Evolutionary conservation across 1,140 invertebrate species (phyloP), one percentile per base, ranked within the genome.

Genomic region (Lasioglossum baleicum): DNA sequence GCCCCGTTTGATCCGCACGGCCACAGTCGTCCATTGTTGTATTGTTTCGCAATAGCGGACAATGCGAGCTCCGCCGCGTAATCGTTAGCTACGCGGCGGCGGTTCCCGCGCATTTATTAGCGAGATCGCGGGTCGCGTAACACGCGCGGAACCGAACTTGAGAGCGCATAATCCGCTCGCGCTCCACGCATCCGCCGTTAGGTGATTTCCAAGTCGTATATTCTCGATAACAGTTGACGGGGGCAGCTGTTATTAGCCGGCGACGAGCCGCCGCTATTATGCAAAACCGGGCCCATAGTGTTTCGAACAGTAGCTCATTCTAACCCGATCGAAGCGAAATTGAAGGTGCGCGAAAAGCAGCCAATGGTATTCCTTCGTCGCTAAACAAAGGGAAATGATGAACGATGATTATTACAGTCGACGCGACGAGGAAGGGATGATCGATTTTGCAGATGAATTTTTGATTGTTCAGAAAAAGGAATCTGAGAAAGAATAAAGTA

Each of bases 21-120:
- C 22, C 11, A 40, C 31, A 7, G 56, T 7, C 40, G 44, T 22
- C 76, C 44, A 73, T 79, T 79, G 76, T 79, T 44, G n/a, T 44
- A 79, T 73, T 79, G 76, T 73, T 73, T 66, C 61, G 48, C 13
- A 73, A 40, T 31, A 40, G 61, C 22, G 76, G 73, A 79, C 76
- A 79, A 79, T 79, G 42, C 76, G 42, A 77, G 31, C 26, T 42
- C 10, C 15, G 31, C 7, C 60, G 51, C 26, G 61, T 63, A 56
- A 73, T 79, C 69, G 76, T 79, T 79, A 64, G 17, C 51, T 20
- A 53, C 15, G 51, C 51, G 17, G 15, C 51, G 51, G 15, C 51
- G 51, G 31, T 11, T 26, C 26, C 7, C 67, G 22, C 20, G 26
- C 75, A 61, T 78, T 72, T 72, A 78, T 78, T 78, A 78, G 56